Evolutionary conservation across 2,797 vertebrate genomes (phyloP), one percentile per base, ranked within the genome.

Genomic region (Chrysocyon brachyurus): DNA sequence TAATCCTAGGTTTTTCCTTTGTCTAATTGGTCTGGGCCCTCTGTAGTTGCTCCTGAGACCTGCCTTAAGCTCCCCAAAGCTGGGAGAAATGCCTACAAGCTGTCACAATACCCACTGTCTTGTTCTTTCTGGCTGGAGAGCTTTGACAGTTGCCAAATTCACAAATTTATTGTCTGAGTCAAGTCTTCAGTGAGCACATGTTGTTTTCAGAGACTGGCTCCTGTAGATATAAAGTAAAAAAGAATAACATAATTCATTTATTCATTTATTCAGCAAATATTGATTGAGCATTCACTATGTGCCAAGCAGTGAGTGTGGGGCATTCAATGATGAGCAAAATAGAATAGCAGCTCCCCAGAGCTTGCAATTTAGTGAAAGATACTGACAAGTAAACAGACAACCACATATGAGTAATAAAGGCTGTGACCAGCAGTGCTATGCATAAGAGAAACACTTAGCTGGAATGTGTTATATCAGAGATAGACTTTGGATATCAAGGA

Each of bases 91-190:
- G 63, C 61, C 52, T 31, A 15, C 24, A 82, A 70, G 56, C 73
- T 73, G 33, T 84, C 26, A 66, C 28, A 61, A 19, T 49, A 84
- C 40, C 22, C 24, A 84, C 54, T 22, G 40, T 7, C 68, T 72
- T 33, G 2, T 57, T 90, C 22, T 12, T 31, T 92, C 52, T 70
- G 77, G 52, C 54, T 63, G 52, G 78, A 89, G 73, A 66, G 52
- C 22, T 93, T 57, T 77, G 68, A 68, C 46, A 22, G 54, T 26
- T 86, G n/a, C 49, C 68, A 96, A 63, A 86, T 83, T 84, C 64
- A 86, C n/a, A 28, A 66, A 81, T 85, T 84, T 96, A 57, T 72
- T 56, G 78, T 88, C n/a, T n/a, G 87, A 75, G 59, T 92, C 75
- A 88, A 87, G n/a, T 77, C 82, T 52, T 92, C 57, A 75, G 77